A percentile compares a stretch with the other conserved stretches of the same genome.
Evolutionary conservation across 1,140 invertebrate genomes (phyloP).

Genomic region (Drosophila novamexicana): DNA sequence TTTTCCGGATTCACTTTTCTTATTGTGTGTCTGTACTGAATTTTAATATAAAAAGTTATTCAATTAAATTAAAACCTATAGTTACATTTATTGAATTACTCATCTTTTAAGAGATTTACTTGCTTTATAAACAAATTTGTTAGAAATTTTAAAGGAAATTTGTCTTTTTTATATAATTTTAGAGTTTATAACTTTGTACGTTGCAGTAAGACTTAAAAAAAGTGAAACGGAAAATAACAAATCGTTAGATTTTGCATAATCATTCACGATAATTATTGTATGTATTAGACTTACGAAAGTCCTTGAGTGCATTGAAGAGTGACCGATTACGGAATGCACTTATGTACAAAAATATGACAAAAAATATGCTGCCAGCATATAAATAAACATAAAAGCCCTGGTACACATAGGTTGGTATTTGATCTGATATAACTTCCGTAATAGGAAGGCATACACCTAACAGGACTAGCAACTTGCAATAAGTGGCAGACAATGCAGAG

Average conservation of each 20-base stretch:
- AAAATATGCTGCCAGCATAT: slow-evolving; percentile 89
- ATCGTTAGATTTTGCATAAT: background rate
- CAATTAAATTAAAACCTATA: no score
- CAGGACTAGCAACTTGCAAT: slow-evolving; percentile 90
- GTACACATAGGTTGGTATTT: slow-evolving; percentile 87
- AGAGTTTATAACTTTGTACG: no score
- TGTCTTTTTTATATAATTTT: no score
- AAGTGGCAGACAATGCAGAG: slow-evolving; percentile 88
- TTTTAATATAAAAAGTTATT: no score
- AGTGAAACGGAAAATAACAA: background rate
- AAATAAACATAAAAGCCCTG: slow-evolving; percentile 93
- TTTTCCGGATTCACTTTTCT: background rate
- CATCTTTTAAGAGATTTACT: no score
- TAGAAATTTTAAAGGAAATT: no score
- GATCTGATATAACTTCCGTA: slow-evolving; percentile 87
- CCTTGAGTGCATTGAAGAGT: slow-evolving; percentile 84
- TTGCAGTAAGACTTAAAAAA: background rate
- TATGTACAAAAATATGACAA: slow-evolving; percentile 90
- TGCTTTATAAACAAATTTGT: no score
- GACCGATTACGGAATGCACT: slow-evolving; percentile 88
- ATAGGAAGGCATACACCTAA: slow-evolving; percentile 89
- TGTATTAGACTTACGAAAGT: slow-evolving; percentile 80
- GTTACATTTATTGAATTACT: no score
- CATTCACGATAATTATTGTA: background rate
- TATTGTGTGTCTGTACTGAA: no score